Conservation (phyloP, 92 coral and sea anemone genomes). For the Ricordea florida region DNA sequence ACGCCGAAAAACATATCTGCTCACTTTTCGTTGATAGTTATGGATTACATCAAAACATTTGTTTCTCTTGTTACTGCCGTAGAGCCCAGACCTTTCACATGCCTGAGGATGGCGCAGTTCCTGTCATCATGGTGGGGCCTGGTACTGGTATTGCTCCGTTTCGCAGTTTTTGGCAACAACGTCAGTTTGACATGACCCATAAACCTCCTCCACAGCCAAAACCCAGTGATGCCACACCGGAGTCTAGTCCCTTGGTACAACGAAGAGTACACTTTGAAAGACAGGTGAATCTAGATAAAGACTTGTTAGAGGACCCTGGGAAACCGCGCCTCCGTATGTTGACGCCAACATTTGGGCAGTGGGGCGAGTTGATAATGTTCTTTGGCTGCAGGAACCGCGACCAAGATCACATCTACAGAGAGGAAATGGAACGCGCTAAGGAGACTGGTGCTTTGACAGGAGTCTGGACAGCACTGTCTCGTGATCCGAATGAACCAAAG, state of each 20-base stretch:
- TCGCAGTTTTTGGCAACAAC: slow-evolving; percentile 99
- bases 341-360: background rate
- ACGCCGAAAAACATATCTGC: no score
- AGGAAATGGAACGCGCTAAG: slow-evolving; percentile 71
- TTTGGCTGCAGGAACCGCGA: slow-evolving; percentile 92
- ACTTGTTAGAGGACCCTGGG: background rate
- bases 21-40: no score
- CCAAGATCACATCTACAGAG: slow-evolving; percentile 84
- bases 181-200: slow-evolving; percentile 67
- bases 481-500: slow-evolving; percentile 88
- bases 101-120: slow-evolving; percentile 88
- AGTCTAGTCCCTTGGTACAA: slow-evolving; percentile 29
- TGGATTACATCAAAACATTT: no score
- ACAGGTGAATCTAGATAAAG: background rate
- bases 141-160: slow-evolving; percentile 99
- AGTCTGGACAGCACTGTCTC: slow-evolving; percentile 82
- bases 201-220: slow-evolving; percentile 48
- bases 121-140: slow-evolving; percentile 98
- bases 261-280: slow-evolving; percentile 17
- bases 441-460: slow-evolving; percentile 74
- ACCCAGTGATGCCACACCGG: slow-evolving; percentile 39
- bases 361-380: slow-evolving; percentile 87
- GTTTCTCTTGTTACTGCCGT: background rate
- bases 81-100: slow-evolving; percentile 96
- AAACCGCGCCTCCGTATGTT: background rate